phyloP scores from a whole-genome alignment of 2,113 vertebrate genomes.

The Danio rerio region DNA sequence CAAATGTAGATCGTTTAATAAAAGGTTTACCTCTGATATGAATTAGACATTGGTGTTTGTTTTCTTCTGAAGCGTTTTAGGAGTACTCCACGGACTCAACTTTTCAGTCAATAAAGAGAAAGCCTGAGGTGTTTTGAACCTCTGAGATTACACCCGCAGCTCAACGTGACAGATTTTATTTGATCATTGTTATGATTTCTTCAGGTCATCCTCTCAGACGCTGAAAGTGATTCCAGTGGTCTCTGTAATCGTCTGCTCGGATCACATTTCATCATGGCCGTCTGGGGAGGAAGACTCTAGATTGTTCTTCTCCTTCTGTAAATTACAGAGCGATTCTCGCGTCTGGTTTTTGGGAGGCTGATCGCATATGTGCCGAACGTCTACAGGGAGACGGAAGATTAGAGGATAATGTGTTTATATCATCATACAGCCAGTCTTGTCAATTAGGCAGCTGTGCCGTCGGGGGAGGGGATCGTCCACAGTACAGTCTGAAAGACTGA shows the following conservation, averaged over 20 bases:
- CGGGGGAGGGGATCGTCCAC: constrained; percentile 29
- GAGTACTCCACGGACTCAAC: neutral
- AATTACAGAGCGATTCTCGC: neutral
- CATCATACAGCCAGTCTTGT: constrained; percentile 40
- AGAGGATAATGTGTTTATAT: constrained; percentile 53
- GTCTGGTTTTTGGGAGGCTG: constrained; percentile 13
- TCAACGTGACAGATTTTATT: constrained; percentile 31
- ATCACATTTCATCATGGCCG: constrained; percentile 29
- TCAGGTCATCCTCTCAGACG: constrained; percentile 7
- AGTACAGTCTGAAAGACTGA: constrained; percentile 10
- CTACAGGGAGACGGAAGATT: constrained; percentile 38
- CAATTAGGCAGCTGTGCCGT: constrained; percentile 37
- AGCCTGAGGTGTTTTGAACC: neutral
- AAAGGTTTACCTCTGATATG: neutral
- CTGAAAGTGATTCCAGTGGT: neutral
- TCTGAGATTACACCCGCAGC: neutral
- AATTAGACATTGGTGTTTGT: neutral
- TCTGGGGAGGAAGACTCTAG: constrained; percentile 17
- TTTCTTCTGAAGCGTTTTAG: neutral
- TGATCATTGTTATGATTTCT: neutral
- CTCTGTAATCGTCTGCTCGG: constrained; percentile 31
- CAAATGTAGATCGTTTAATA: neutral
- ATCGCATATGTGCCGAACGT: constrained; percentile 40
- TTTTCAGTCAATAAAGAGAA: neutral
- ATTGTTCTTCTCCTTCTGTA: constrained; percentile 40